A percentile compares a stretch with the other conserved stretches of the same genome.
Evolutionary conservation across 1,140 invertebrate species (phyloP).

Genomic region (Cotesia typhae): DNA sequence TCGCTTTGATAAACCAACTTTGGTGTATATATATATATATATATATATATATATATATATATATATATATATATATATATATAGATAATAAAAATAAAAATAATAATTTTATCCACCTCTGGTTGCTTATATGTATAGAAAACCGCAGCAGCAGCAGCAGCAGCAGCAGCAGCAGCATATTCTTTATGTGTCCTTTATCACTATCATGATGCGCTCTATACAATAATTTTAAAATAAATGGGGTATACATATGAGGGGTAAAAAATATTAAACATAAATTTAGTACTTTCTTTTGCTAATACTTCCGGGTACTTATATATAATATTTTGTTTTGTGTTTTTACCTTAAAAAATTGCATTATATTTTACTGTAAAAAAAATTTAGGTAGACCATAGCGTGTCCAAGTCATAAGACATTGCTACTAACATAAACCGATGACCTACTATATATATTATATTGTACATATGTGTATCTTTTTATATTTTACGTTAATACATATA

Average conservation of each 20-base stretch:
- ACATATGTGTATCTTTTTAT: too few species aligned
- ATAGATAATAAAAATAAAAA: background rate
- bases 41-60: background rate
- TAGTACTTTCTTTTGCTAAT: too few species aligned
- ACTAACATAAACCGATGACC: background rate
- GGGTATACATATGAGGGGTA: background rate
- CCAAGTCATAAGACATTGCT: background rate
- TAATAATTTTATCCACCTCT: too few species aligned
- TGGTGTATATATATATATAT: background rate
- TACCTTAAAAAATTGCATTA: slow-evolving; percentile 37
- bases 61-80: background rate
- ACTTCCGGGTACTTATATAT: slow-evolving; percentile 3
- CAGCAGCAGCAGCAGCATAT: too few species aligned
- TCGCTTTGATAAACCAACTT: slow-evolving; percentile 31
- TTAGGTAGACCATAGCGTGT: slow-evolving; percentile 38
- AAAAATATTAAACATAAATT: slow-evolving; percentile 1
- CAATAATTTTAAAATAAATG: background rate
- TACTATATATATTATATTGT: background rate
- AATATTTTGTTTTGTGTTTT: background rate
- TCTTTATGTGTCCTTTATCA: too few species aligned
- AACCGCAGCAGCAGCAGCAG: too few species aligned
- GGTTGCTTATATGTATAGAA: too few species aligned
- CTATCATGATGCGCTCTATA: background rate
- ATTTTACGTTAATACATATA: too few species aligned
- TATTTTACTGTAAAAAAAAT: slow-evolving; percentile 43